Evolutionary conservation across 2,888 invertebrate genomes (phyloP).

Genomic region (Caenorhabditis auriculariae): DNA sequence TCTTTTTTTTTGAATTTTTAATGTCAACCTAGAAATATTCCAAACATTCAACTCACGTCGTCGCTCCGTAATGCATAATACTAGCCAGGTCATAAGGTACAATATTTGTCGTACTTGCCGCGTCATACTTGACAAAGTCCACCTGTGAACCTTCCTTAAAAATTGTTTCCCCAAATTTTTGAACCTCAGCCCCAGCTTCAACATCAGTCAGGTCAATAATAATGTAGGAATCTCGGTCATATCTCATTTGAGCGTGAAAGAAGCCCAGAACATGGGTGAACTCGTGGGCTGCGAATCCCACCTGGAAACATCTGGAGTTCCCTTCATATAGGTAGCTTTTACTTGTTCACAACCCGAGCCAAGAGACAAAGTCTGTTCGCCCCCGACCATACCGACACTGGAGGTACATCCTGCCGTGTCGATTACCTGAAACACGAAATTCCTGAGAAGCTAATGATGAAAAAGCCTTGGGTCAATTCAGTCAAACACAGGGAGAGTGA

Average conservation of each 20-base stretch:
- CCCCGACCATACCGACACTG: conserved; percentile 28
- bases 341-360: conserved; percentile 32
- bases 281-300: conserved; percentile 35
- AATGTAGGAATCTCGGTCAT: conserved; percentile 30
- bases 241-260: conserved; percentile 39
- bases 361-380: conserved; percentile 29
- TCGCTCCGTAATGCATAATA: conserved; percentile 33
- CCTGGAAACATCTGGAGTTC: conserved; percentile 7
- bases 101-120: conserved; percentile 7
- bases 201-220: conserved; percentile 34
- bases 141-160: neutral
- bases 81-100: conserved; percentile 34
- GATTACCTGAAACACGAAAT: conserved; percentile 12
- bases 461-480: neutral
- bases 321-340: neutral
- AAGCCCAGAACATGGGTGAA: conserved; percentile 30
- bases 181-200: neutral
- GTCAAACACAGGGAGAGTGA: no score
- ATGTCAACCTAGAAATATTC: no score
- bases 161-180: no score
- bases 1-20: no score
- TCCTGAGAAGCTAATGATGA: neutral
- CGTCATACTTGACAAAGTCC: conserved; percentile 14
- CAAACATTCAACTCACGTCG: conserved; percentile 14
- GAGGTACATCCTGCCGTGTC: conserved; percentile 35